Conservation (phyloP, 2,113 vertebrate species). For the Charina bottae region DNA sequence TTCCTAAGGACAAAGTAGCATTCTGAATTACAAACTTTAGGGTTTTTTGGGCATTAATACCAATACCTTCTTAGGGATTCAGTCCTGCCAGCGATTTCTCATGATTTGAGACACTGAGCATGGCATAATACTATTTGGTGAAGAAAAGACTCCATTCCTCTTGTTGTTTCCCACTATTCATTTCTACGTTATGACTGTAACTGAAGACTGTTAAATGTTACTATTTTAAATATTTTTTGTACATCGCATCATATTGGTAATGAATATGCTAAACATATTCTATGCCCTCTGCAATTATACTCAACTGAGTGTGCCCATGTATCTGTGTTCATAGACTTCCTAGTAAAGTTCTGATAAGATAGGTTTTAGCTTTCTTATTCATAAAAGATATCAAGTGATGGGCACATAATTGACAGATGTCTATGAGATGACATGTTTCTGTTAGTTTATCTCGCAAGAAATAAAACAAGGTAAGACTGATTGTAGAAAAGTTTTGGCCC, state of each 20-base stretch:
- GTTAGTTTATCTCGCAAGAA: too few relatives aligned
- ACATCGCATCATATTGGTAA: neutral
- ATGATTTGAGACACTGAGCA: too few relatives aligned
- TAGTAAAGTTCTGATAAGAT: neutral
- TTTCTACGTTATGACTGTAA: neutral
- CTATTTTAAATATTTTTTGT: neutral
- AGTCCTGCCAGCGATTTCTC: neutral
- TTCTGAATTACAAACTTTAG: neutral
- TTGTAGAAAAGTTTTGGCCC: neutral
- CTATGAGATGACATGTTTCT: neutral
- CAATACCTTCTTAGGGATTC: neutral
- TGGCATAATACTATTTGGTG: neutral
- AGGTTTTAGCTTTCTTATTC: neutral
- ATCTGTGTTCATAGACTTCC: neutral
- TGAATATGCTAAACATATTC: neutral
- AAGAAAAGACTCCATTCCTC: neutral
- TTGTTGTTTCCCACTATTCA: neutral
- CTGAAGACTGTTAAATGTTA: neutral
- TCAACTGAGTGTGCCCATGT: neutral
- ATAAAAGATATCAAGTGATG: neutral
- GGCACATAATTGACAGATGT: neutral
- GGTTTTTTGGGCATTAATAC: neutral
- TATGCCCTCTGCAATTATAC: neutral
- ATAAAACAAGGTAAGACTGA: neutral
- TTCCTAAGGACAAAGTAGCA: neutral